These are phyloP conservation scores for Elmis aenea DNA, from an alignment of 2,888 invertebrate species.

Conservation along the genomic window DNA sequence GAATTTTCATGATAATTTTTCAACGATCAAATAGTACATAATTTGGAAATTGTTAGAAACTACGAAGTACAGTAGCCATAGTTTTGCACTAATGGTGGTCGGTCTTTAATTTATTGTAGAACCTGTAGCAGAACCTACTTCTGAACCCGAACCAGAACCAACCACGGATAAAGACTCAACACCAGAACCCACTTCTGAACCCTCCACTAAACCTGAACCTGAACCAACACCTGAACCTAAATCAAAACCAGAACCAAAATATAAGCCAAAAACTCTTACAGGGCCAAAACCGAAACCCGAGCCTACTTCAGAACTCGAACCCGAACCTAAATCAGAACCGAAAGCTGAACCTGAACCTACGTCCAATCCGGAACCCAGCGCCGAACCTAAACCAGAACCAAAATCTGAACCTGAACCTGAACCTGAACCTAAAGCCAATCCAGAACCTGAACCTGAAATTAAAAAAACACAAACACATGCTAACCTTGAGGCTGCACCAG, in stretches of 20 bases:
- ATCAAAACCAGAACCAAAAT: slow-evolving; percentile 35
- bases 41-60: neutral
- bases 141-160: slow-evolving; percentile 29
- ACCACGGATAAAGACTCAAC: slow-evolving; percentile 38
- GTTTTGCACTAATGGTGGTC: slow-evolving; percentile 36
- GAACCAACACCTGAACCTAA: slow-evolving; percentile 34
- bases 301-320: slow-evolving; percentile 46
- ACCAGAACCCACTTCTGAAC: slow-evolving; percentile 38
- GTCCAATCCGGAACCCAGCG: slow-evolving; percentile 44
- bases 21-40: neutral
- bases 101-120: slow-evolving; percentile 38
- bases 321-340: slow-evolving; percentile 40
- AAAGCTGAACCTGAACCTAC: slow-evolving; percentile 48
- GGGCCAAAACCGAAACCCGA: slow-evolving; percentile 42
- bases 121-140: slow-evolving; percentile 31
- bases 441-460: slow-evolving; percentile 43
- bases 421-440: slow-evolving; percentile 41
- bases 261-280: slow-evolving; percentile 41
- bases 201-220: slow-evolving; percentile 30
- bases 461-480: slow-evolving; percentile 35
- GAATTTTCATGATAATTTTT: neutral
- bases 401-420: slow-evolving; percentile 48
- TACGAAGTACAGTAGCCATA: too few species aligned
- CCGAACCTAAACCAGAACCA: slow-evolving; percentile 45
- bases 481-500: slow-evolving; percentile 35